Percentiles rank a stretch among this genome's conserved stretches.
Conservation (phyloP, 2,113 vertebrate species). For the Thinocorus orbignyianus region DNA sequence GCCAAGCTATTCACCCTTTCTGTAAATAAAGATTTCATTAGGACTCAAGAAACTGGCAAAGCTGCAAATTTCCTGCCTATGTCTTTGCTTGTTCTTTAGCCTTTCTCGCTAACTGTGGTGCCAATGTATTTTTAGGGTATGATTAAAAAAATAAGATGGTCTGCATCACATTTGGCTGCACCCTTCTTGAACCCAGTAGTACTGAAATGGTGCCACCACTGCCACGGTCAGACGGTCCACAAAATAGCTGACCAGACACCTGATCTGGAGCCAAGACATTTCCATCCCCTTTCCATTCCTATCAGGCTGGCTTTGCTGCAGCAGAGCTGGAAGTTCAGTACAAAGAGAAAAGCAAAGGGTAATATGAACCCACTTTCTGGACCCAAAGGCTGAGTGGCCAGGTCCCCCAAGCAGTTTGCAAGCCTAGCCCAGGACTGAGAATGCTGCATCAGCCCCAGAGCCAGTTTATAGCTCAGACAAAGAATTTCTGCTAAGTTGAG, state of each 20-base stretch:
- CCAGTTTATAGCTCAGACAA: neutral
- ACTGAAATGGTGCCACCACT: neutral
- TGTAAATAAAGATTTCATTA: conserved; percentile 57
- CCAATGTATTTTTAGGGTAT: conserved; percentile 29
- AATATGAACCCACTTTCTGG: neutral
- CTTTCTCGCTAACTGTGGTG: neutral
- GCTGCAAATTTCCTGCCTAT: neutral
- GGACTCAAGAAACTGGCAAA: conserved; percentile 22
- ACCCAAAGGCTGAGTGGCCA: neutral
- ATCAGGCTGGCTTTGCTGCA: neutral
- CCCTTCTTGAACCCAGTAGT: neutral
- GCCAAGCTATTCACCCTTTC: conserved; percentile 62
- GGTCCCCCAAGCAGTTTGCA: neutral
- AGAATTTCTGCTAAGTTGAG: neutral
- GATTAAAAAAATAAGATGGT: neutral
- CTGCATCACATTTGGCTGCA: neutral
- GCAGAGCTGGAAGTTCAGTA: neutral
- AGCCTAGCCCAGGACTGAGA: neutral
- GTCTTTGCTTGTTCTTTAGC: neutral
- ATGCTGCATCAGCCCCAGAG: neutral
- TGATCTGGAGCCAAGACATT: neutral
- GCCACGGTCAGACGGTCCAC: neutral
- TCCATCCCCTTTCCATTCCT: neutral
- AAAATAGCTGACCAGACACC: neutral
- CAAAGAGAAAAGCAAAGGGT: neutral